phyloP scores from a whole-genome alignment of 1,140 invertebrate species.

The Hydropsyche tenuis region DNA sequence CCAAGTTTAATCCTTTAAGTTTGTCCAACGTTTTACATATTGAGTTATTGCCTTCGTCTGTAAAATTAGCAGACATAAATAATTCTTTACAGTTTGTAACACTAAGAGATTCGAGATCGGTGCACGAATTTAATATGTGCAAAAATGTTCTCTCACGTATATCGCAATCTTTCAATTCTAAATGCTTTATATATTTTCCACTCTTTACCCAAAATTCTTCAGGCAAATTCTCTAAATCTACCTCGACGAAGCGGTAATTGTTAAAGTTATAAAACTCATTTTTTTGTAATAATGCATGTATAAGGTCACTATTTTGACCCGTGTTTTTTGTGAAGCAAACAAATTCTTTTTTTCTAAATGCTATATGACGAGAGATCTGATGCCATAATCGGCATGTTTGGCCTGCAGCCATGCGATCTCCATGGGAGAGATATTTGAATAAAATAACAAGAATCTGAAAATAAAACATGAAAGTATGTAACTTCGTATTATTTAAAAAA shows the following conservation, averaged over 20 bases:
- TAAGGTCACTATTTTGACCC: conserved; percentile 60
- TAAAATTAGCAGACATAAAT: conserved; percentile 73
- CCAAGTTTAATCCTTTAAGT: conserved; percentile 67
- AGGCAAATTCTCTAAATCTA: conserved; percentile 63
- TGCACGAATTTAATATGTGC: conserved; percentile 64
- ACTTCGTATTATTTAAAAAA: too few species aligned
- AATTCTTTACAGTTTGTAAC: conserved; percentile 71
- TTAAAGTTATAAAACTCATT: conserved; percentile 61
- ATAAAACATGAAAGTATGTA: too few species aligned
- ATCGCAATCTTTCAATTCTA: conserved; percentile 66
- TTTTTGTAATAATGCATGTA: conserved; percentile 60
- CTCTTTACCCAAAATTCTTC: conserved; percentile 62
- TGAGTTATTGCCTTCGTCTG: conserved; percentile 66
- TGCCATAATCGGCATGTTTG: conserved; percentile 67
- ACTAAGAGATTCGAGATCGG: conserved; percentile 65
- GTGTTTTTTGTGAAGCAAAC: conserved; percentile 63
- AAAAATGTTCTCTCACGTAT: conserved; percentile 68
- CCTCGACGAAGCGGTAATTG: conserved; percentile 67
- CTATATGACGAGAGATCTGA: conserved; percentile 63
- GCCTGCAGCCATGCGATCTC: conserved; percentile 66
- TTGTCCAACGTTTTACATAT: conserved; percentile 62
- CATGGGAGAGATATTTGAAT: conserved; percentile 66
- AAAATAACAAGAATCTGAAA: conserved; percentile 69
- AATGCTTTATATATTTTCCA: conserved; percentile 57
- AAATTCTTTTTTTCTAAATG: conserved; percentile 64